Evolutionary conservation across 2,113 vertebrate genomes (phyloP).

Genomic region (Haplotaxodon microlepis): DNA sequence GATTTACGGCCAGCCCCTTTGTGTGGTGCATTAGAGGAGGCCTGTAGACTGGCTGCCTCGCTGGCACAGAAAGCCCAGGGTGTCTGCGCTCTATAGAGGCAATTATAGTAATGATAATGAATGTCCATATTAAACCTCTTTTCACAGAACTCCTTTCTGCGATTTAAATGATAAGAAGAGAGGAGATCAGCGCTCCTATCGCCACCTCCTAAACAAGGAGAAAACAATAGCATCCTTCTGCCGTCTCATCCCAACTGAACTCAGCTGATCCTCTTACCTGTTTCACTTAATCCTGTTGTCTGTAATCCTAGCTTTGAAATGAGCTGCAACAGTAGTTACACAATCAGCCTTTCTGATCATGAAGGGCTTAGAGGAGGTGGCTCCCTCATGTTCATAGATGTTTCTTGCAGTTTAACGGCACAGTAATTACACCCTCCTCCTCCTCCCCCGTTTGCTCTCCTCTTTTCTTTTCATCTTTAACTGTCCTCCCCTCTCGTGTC

Average conservation of each 20-base stretch:
- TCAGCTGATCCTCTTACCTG: conserved; percentile 63
- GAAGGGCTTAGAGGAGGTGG: conserved; percentile 20
- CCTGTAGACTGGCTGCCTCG: conserved; percentile 12
- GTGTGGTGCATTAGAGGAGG: conserved; percentile 30
- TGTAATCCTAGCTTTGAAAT: conserved; percentile 50
- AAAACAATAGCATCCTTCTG: conserved; percentile 56
- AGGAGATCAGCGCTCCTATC: conserved; percentile 9
- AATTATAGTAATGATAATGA: conserved; percentile 59
- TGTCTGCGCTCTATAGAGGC: conserved; percentile 43
- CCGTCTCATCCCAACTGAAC: conserved; percentile 33
- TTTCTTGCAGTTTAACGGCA: not conserved
- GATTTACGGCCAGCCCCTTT: conserved; percentile 63
- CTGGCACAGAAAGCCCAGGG: conserved; percentile 23
- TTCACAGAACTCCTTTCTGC: conserved; percentile 5
- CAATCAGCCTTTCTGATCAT: conserved; percentile 41
- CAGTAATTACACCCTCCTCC: not conserved
- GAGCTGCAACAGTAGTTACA: conserved; percentile 49
- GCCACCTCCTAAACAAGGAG: not conserved
- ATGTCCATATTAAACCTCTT: conserved; percentile 47
- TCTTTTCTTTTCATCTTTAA: not conserved
- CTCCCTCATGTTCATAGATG: not conserved
- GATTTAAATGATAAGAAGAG: conserved; percentile 24
- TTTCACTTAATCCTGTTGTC: conserved; percentile 52
- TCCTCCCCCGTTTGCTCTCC: not conserved
- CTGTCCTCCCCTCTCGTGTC: not conserved